Evolutionary conservation across 2,797 vertebrate species (phyloP).

Genomic region (Pseudochirops cupreus): DNA sequence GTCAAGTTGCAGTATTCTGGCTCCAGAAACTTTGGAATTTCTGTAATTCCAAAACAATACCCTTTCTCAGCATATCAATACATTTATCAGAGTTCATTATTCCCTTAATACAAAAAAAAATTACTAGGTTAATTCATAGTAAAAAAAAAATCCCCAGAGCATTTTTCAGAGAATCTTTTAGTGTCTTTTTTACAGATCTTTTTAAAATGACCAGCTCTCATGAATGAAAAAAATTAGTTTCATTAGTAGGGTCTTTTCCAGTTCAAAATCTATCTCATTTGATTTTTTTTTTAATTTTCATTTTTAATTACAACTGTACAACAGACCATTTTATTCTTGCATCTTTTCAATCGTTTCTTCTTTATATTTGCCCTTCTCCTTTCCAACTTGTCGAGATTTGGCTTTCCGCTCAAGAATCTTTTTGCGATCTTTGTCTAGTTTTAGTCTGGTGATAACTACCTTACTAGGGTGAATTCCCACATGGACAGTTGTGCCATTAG

Average conservation of each 20-base stretch:
- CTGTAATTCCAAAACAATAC: neutral
- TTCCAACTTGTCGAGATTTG: too few relatives aligned
- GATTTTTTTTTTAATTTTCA: too few relatives aligned
- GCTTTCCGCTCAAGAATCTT: too few relatives aligned
- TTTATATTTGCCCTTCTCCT: too few relatives aligned
- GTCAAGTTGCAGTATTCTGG: neutral
- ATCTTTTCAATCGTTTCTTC: too few relatives aligned
- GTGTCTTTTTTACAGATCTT: neutral
- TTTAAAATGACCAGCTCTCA: neutral
- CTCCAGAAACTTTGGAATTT: neutral
- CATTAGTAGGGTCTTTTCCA: neutral
- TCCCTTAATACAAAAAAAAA: neutral
- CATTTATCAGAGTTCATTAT: neutral
- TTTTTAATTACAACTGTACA: too few relatives aligned
- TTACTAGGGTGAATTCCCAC: too few relatives aligned
- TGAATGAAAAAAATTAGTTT: neutral
- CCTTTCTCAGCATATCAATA: neutral
- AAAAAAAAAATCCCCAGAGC: neutral
- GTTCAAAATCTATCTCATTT: neutral
- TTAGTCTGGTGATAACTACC: too few relatives aligned
- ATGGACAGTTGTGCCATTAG: too few relatives aligned
- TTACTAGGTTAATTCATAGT: neutral
- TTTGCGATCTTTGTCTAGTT: too few relatives aligned
- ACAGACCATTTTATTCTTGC: too few relatives aligned
- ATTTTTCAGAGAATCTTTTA: neutral